phyloP scores from a whole-genome alignment of 2,888 invertebrate genomes.

The Stenotaenia linearis region DNA sequence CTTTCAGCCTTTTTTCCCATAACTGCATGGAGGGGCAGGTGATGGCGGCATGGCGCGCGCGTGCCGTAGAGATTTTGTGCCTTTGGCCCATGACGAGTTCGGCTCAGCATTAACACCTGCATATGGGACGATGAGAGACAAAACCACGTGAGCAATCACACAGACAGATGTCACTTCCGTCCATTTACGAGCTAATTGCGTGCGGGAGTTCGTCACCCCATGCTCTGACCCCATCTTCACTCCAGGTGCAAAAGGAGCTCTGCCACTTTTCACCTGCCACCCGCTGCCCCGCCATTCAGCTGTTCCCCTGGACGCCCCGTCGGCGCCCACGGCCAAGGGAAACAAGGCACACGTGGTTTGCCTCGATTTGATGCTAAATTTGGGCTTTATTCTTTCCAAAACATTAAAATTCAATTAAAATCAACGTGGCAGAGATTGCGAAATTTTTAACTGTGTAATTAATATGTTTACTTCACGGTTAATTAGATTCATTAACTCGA shows the following conservation, averaged over 20 bases:
- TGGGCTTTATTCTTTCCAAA: neutral
- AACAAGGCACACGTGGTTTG: neutral
- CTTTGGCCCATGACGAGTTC: neutral
- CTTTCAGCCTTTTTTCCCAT: neutral
- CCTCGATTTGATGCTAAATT: constrained; percentile 2
- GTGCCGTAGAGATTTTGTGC: constrained; percentile 11
- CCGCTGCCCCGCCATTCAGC: constrained; percentile 15
- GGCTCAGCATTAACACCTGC: neutral
- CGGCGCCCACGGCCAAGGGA: neutral
- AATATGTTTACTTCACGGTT: too few species aligned
- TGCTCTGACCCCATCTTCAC: constrained; percentile 11
- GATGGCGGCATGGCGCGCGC: neutral
- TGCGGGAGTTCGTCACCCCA: constrained; percentile 7
- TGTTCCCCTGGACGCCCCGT: neutral
- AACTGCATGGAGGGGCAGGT: neutral
- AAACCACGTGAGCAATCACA: constrained; percentile 6
- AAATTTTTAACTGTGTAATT: too few species aligned
- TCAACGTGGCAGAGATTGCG: too few species aligned
- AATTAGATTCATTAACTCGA: too few species aligned
- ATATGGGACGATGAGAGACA: neutral
- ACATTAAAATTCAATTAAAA: neutral
- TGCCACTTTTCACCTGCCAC: constrained; percentile 19
- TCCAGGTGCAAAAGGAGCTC: constrained; percentile 11
- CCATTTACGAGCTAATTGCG: neutral
- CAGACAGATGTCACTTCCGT: constrained; percentile 12